These are phyloP conservation scores for Laupala kohalensis DNA, from an alignment of 1,140 invertebrate genomes.

Conservation along the genomic window DNA sequence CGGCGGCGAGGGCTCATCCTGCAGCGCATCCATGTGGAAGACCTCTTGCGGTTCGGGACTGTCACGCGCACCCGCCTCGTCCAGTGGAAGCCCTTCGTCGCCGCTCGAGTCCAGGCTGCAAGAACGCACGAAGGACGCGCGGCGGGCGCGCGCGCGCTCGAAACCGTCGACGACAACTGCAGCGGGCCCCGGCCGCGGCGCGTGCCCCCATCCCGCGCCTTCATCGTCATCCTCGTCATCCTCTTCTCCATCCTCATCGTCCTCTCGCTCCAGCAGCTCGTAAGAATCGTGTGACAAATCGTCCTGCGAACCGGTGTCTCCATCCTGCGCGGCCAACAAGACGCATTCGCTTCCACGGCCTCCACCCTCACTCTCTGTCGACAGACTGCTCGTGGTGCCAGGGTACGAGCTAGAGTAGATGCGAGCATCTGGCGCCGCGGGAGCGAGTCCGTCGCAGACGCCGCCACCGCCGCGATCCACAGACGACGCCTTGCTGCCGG, in stretches of 20 bases:
- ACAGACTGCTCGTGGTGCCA: slow-evolving; percentile 49
- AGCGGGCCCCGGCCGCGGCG: not conserved
- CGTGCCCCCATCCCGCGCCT: not conserved
- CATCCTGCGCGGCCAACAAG: slow-evolving; percentile 1
- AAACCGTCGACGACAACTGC: not conserved
- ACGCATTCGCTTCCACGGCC: slow-evolving; percentile 25
- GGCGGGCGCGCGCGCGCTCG: not conserved
- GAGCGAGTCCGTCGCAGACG: not conserved
- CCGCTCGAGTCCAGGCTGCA: slow-evolving; percentile 9
- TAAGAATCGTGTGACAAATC: slow-evolving; percentile 81
- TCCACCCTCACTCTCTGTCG: slow-evolving; percentile 43
- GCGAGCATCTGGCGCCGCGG: slow-evolving; percentile 35
- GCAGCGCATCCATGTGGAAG: not conserved
- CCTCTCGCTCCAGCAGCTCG: slow-evolving; percentile 53
- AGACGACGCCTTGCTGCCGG: slow-evolving; percentile 21
- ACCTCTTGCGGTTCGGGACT: not conserved
- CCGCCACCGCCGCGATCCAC: slow-evolving; percentile 18
- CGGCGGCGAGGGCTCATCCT: not conserved
- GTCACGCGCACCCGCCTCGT: not conserved
- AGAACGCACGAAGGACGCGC: not conserved
- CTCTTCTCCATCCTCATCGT: slow-evolving; percentile 13
- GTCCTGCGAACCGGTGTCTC: slow-evolving; percentile 33
- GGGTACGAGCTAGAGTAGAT: slow-evolving; percentile 75
- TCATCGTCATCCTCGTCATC: slow-evolving; percentile 10
- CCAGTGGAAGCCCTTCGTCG: slow-evolving; percentile 1